Evolutionary conservation across 2,888 invertebrate genomes (phyloP), one percentile per base, ranked within the genome.

Genomic region (Crossocerus cetratus): DNA sequence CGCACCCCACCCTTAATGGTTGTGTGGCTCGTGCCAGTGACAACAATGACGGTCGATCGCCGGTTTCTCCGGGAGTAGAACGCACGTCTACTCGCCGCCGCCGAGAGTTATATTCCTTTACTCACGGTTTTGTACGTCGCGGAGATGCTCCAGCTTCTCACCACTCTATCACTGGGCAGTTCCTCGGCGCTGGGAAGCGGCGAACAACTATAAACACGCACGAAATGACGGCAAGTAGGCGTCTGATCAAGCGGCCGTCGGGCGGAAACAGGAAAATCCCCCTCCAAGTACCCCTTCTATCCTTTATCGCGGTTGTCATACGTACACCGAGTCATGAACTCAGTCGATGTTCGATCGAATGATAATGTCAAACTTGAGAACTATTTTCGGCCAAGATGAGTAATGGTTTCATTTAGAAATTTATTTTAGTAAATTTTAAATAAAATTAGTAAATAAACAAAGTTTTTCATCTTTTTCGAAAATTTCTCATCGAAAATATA

Each of bases 261-360:
- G 87, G 86, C 88, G 88, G 87, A 87, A 88, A 84, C 84, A 86
- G 83, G 85, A 87, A 86, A 84, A 81, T 83, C 84, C 85, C 86
- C 86, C 73, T 69, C 81, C 75, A 72, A 32, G 23, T 23, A 49
- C 60, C 8, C 56, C 53, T 57, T 66, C 76, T 77, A 61, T 78
- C 69, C 74, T 61, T 49, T 69, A 53, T 62, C 62, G 42, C 44
- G 61, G 49, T 42, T 61, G 20, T 18, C 55, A 45, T 43, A 64
- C 70, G 53, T 1, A n/a, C n/a, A n/a, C 58, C 49, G 49, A 8
- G 53, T 59, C 53, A 66, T 45, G 18, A 58, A 44, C 65, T 4
- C 44, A 49, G 5, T 45, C 32, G n/a, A 14, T 16, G 8, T 20
- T 21, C 11, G 1, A 49, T 62, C 14, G 11, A 57, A 55, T 49